Percentiles rank a stretch among this genome's conserved stretches.
These are phyloP conservation scores for Cephus pulcher DNA, from an alignment of 2,888 invertebrate species.

Conservation along the genomic window DNA sequence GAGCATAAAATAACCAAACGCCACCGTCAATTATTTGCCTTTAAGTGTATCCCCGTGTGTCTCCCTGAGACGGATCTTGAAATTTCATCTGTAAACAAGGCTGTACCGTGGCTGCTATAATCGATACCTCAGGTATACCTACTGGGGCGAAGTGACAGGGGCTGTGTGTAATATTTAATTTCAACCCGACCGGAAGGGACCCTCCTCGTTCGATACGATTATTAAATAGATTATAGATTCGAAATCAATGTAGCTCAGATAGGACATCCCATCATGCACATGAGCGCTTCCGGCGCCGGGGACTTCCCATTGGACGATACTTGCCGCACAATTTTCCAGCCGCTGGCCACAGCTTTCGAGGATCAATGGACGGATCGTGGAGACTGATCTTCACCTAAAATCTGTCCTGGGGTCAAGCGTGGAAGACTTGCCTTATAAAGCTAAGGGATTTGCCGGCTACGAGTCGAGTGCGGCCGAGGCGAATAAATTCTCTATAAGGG, in stretches of 20 bases:
- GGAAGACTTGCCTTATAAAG: not conserved
- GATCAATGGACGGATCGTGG: slow-evolving; percentile 7
- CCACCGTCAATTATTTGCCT: not conserved
- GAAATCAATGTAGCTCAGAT: slow-evolving; percentile 36
- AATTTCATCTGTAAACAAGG: not conserved
- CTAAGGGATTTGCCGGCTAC: not conserved
- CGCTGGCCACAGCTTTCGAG: slow-evolving; percentile 37
- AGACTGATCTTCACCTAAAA: slow-evolving; percentile 17
- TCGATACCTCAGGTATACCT: not conserved
- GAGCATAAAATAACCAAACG: not conserved
- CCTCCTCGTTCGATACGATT: slow-evolving; percentile 24
- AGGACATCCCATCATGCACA: slow-evolving; percentile 34
- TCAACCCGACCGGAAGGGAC: not conserved
- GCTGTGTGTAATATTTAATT: not conserved
- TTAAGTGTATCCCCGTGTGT: not conserved
- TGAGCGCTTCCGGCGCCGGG: slow-evolving; percentile 17
- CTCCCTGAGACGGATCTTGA: not conserved
- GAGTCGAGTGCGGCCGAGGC: not conserved
- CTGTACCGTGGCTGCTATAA: not conserved
- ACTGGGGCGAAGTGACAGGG: not conserved
- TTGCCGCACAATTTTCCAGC: slow-evolving; percentile 50
- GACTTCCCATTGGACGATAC: slow-evolving; percentile 23
- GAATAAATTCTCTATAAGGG: not conserved
- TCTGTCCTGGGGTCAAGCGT: slow-evolving; percentile 19
- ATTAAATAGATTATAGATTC: slow-evolving; percentile 39